phyloP scores from a whole-genome alignment of 2,797 vertebrate genomes.

The Tiaroga cobitis region DNA sequence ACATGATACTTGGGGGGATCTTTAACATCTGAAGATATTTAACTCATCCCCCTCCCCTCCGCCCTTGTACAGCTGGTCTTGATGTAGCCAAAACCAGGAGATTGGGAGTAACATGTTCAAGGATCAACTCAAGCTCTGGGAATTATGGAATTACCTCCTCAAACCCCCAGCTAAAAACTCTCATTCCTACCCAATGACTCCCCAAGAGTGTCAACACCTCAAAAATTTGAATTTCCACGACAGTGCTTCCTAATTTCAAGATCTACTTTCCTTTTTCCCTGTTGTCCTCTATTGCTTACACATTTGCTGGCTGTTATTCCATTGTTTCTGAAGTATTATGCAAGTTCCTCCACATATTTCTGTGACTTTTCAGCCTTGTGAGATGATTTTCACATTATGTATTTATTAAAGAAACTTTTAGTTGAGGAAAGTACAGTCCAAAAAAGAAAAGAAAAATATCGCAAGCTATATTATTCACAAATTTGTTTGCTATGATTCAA shows the following conservation, averaged over 20 bases:
- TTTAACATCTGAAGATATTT: slow-evolving; percentile 56
- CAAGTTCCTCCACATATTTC: neutral
- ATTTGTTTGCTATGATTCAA: neutral
- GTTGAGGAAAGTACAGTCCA: neutral
- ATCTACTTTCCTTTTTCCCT: neutral
- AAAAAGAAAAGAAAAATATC: neutral
- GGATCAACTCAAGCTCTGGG: slow-evolving; percentile 45
- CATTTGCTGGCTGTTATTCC: neutral
- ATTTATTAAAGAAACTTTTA: neutral
- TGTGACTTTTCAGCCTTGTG: neutral
- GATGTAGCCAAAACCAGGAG: slow-evolving; percentile 39
- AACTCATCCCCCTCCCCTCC: slow-evolving; percentile 12
- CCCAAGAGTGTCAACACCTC: slow-evolving; percentile 27
- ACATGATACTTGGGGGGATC: slow-evolving; percentile 61
- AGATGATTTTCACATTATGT: slow-evolving; percentile 9
- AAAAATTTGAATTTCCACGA: slow-evolving; percentile 30
- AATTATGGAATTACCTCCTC: slow-evolving; percentile 33
- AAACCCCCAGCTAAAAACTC: neutral
- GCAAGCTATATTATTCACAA: neutral
- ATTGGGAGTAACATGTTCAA: slow-evolving; percentile 42
- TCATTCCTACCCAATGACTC: slow-evolving; percentile 15
- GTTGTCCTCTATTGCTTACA: neutral
- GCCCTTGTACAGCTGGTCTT: slow-evolving; percentile 45
- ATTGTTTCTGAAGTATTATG: slow-evolving; percentile 3
- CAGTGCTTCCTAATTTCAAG: slow-evolving; percentile 24